Conservation (phyloP, 1,140 invertebrate species). For the Aradophagus sp. region DNA sequence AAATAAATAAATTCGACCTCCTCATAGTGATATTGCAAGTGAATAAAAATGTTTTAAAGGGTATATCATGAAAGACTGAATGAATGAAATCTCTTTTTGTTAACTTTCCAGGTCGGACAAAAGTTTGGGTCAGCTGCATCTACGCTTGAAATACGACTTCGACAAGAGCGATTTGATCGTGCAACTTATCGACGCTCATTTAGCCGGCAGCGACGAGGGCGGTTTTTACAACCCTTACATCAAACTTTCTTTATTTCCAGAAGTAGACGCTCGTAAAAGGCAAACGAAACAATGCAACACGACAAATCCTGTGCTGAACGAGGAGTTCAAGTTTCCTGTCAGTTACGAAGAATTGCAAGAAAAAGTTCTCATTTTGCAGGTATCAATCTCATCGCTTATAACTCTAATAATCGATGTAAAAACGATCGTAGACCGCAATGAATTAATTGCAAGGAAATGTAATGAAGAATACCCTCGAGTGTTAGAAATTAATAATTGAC, state of each 20-base stretch:
- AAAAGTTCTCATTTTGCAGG: slow-evolving; percentile 83
- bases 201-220: slow-evolving; percentile 85
- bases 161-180: slow-evolving; percentile 90
- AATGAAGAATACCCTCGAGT: too few relatives aligned
- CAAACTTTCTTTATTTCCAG: slow-evolving; percentile 82
- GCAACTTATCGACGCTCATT: slow-evolving; percentile 88
- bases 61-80: too few relatives aligned
- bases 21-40: too few relatives aligned
- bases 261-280: slow-evolving; percentile 87
- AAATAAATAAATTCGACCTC: too few relatives aligned
- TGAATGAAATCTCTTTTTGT: too few relatives aligned
- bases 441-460: too few relatives aligned
- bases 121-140: slow-evolving; percentile 85
- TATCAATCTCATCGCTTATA: slow-evolving; percentile 36
- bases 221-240: slow-evolving; percentile 93
- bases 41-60: too few relatives aligned
- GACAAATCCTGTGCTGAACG: slow-evolving; percentile 86
- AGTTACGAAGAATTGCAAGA: slow-evolving; percentile 85
- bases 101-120: slow-evolving; percentile 72
- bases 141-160: slow-evolving; percentile 92
- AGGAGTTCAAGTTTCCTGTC: slow-evolving; percentile 90
- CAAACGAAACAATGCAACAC: slow-evolving; percentile 88
- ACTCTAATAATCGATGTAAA: slow-evolving; percentile 3
- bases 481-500: too few relatives aligned
- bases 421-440: too few relatives aligned